Base-by-base conservation (phyloP, 2,888 invertebrate species). In the Stenchaetothrips biformis region DNA sequence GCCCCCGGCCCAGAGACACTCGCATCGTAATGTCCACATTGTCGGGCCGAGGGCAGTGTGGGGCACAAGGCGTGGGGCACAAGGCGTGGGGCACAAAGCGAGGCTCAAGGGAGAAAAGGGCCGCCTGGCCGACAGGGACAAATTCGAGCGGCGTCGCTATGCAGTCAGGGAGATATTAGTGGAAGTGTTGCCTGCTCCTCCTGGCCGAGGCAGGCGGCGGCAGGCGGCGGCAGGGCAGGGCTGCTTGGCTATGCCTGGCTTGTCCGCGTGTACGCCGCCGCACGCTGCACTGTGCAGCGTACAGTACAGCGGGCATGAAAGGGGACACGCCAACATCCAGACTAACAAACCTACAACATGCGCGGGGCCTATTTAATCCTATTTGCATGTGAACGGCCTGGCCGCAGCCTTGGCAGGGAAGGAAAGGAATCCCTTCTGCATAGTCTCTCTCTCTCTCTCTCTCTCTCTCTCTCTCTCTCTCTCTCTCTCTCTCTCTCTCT, bases 321-420 rank as follows among this genome's bases (percentile, higher is more conserved):
- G 21, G 25, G 21, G 25, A 25, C 67, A 21, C 67, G 67, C 59
- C 18, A 37, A 37, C 37, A 37, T 37, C 37, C 37, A 37, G 37
- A 74, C 67, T 25, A 74, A 74, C 67, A 21, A 74, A 74, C 59
- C n/a, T 74, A 21, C 53, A 53, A 53, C 67, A 21, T 74, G 67
- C 18, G 6, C 67, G 37, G 37, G 37, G 67, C 67, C 67, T 25
- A 11, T 74, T 74, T 74, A 74, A 74, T 74, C 67, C 67, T 25
- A 74, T 74, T 74, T 74, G 67, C 67, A 74, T 74, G 67, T 74
- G 67, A 74, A 25, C 25, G 67, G 67, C 25, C 67, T 0, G 7
- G 67, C 67, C 11, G 67, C 67, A 59, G 59, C 37, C 37, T 37
- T 37, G 37, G 67, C 21, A 25, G 67, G 37, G 53, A 53, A 59